Base-by-base conservation (phyloP, 2,797 vertebrate species). In the Acanthornis magna region DNA sequence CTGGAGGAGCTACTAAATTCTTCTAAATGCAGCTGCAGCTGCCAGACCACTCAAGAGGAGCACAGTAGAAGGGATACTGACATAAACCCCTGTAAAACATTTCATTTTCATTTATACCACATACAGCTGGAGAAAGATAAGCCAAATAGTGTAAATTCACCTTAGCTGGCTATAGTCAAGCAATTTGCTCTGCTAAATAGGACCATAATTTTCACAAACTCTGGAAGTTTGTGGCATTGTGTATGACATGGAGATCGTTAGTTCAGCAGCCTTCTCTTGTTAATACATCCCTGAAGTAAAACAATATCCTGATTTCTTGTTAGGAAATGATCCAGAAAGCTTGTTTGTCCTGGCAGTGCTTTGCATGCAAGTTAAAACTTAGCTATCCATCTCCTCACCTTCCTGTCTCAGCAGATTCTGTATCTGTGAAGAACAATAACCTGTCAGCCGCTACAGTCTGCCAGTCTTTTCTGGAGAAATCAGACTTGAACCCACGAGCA, bases 371-470 rank as follows among this genome's bases (percentile, higher is more conserved):
- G 82, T 91, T 94, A 61, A 94, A 93, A 95, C 80, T 96, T 88
- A 94, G 78, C 80, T 88, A 93, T 77, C 75, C 63, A 91, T 87
- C 62, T 72, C 89, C 30, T 79, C 68, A 82, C 85, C 87, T 88
- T 95, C 85, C 78, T 95, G 91, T 96, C 88, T 85, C 92, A 93
- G 95, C 91, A 95, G 89, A 97, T 93, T 95, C 82, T 93, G 43
- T 96, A 77, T 93, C 85, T 77, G 51, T 16, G 62, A 94, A 93
- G 80, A 96, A 73, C 89, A 91, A 93, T 94, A 76, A 81, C 84
- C 89, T 91, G 82, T 87, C 92, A 78, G 40, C 77, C 90, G 87
- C 50, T 91, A 61, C 50, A 88, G 61, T 71, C 83, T 94, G 84
- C 78, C 7, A 23, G n/a, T 74, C 34, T 77, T 66, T 88, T 91